A percentile compares a stretch with the other conserved stretches of the same genome.
Conservation (phyloP, 1,140 invertebrate genomes). For the Arctopsyche grandis region DNA sequence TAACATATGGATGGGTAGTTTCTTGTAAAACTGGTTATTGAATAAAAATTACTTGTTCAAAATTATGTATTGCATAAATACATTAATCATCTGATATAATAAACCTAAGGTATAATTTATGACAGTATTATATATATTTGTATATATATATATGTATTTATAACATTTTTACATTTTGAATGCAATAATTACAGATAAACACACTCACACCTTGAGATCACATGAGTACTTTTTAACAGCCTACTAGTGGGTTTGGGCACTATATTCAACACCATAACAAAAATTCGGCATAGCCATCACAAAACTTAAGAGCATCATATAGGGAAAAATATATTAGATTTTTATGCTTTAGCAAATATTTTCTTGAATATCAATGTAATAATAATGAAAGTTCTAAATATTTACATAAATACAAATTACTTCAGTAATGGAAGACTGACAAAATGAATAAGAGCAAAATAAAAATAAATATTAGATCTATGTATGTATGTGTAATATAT, state of each 20-base stretch:
- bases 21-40: constrained; percentile 51
- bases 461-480: too few species aligned
- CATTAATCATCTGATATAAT: constrained; percentile 49
- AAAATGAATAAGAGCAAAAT: neutral
- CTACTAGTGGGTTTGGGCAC: constrained; percentile 45
- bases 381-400: neutral
- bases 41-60: constrained; percentile 50
- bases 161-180: constrained; percentile 55
- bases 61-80: constrained; percentile 53
- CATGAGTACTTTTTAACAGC: constrained; percentile 54
- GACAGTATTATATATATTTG: constrained; percentile 51
- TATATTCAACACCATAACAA: constrained; percentile 3
- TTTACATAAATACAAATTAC: constrained; percentile 8
- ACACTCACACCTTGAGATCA: constrained; percentile 55
- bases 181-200: constrained; percentile 54
- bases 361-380: too few species aligned
- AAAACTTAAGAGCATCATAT: constrained; percentile 29
- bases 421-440: constrained; percentile 20
- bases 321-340: constrained; percentile 9
- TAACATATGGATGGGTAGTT: constrained; percentile 52
- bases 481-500: too few species aligned
- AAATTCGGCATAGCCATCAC: neutral
- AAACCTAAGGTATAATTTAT: constrained; percentile 53
- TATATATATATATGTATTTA: constrained; percentile 38
- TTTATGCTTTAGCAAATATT: too few species aligned